Evolutionary conservation across 23 tunicate species (phyloP).

Genomic region (Halocynthia roretzi): DNA sequence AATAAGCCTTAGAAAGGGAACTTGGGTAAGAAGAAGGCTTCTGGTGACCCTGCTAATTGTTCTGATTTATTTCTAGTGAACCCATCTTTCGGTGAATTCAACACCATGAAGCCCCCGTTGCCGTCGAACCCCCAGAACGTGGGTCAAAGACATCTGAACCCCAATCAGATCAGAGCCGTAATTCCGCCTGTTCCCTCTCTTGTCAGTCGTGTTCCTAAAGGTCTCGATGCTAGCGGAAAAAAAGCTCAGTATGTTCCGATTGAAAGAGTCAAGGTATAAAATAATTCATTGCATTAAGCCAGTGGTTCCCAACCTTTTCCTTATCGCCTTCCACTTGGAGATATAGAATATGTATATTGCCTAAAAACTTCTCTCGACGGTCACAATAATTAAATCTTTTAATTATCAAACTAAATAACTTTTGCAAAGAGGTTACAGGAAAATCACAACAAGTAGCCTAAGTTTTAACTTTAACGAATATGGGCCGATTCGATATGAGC

Average conservation of each 20-base stretch:
- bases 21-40: neutral
- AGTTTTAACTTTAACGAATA: too few relatives aligned
- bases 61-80: neutral
- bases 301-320: neutral
- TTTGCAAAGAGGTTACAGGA: too few relatives aligned
- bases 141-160: neutral
- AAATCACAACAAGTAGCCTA: too few relatives aligned
- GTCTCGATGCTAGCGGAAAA: constrained; percentile 51
- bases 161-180: neutral
- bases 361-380: too few relatives aligned
- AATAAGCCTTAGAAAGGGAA: too few relatives aligned
- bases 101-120: constrained; percentile 10
- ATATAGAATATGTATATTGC: too few relatives aligned
- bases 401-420: too few relatives aligned
- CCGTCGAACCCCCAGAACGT: neutral
- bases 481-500: too few relatives aligned
- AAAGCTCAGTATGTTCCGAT: constrained; percentile 70
- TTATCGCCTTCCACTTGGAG: too few relatives aligned
- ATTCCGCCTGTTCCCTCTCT: constrained; percentile 82
- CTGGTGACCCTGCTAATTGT: neutral
- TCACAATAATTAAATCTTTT: too few relatives aligned
- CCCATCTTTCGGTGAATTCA: constrained; percentile 12
- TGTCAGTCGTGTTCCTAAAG: constrained; percentile 64
- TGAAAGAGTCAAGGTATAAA: constrained; percentile 64
- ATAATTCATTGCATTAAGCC: neutral